phyloP scores from a whole-genome alignment of 2,888 invertebrate species.

The Drosophila subquinaria region DNA sequence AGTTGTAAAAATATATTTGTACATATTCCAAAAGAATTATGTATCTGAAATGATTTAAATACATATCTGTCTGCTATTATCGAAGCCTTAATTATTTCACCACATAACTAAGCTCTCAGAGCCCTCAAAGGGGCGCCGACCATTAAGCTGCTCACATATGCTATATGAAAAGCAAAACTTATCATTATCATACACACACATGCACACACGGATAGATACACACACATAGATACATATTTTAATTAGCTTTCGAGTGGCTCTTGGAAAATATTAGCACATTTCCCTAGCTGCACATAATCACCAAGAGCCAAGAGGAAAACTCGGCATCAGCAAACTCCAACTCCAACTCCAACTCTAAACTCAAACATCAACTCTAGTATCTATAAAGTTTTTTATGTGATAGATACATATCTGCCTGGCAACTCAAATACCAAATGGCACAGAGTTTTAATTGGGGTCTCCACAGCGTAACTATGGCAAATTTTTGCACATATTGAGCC shows the following conservation, averaged over 20 bases:
- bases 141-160: conserved; percentile 41
- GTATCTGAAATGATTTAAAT: not conserved
- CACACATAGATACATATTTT: conserved; percentile 45
- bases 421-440: conserved; percentile 41
- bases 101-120: conserved; percentile 23
- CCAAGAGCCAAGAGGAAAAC: conserved; percentile 15
- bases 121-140: conserved; percentile 40
- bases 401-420: conserved; percentile 1
- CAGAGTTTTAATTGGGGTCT: conserved; percentile 57
- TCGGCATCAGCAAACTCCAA: conserved; percentile 34
- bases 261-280: conserved; percentile 65
- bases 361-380: conserved; percentile 19
- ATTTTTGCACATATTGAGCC: conserved; percentile 37
- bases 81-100: conserved; percentile 15
- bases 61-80: not conserved
- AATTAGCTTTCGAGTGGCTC: conserved; percentile 73
- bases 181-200: conserved; percentile 29
- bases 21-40: not conserved
- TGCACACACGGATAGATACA: conserved; percentile 9
- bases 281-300: conserved; percentile 36
- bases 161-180: conserved; percentile 29
- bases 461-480: conserved; percentile 46
- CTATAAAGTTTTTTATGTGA: not conserved
- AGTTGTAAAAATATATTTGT: not conserved
- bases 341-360: conserved; percentile 33